phyloP scores from a whole-genome alignment of 2,888 invertebrate species.

The Andrena hattorfiana region DNA sequence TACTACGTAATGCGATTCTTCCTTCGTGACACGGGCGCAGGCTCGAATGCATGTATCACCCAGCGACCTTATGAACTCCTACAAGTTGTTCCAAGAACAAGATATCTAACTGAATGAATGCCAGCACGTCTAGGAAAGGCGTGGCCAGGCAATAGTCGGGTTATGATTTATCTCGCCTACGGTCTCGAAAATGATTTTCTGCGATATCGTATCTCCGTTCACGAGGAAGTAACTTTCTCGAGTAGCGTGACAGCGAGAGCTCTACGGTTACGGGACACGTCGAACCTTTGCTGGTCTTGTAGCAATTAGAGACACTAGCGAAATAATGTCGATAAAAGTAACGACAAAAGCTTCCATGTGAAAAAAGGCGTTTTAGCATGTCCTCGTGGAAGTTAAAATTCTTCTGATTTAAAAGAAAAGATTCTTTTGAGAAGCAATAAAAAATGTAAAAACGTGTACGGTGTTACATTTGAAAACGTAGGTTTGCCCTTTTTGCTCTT shows the following conservation, averaged over 20 bases:
- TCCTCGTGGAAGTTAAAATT: no score
- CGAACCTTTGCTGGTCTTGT: not conserved
- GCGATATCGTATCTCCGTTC: constrained; percentile 63
- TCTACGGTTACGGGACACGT: constrained; percentile 19
- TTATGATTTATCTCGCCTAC: constrained; percentile 68
- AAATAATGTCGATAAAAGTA: no score
- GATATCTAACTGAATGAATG: constrained; percentile 63
- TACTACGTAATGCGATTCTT: constrained; percentile 10
- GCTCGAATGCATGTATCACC: constrained; percentile 50
- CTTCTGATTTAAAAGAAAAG: no score
- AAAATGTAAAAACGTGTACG: no score
- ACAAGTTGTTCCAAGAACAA: constrained; percentile 55
- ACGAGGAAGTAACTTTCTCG: constrained; percentile 41
- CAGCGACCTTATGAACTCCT: constrained; percentile 62
- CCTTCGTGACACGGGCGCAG: constrained; percentile 18
- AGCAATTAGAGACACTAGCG: not conserved
- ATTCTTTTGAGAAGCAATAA: no score
- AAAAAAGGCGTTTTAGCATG: no score
- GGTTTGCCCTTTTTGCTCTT: no score
- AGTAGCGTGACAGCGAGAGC: constrained; percentile 34
- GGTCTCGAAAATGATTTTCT: constrained; percentile 72
- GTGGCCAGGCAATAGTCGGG: constrained; percentile 60
- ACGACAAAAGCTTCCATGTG: no score
- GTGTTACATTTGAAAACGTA: no score
- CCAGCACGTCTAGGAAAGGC: constrained; percentile 69